These are phyloP conservation scores for Oppia nitens DNA, from an alignment of 1,140 invertebrate species.

Conservation along the genomic window DNA sequence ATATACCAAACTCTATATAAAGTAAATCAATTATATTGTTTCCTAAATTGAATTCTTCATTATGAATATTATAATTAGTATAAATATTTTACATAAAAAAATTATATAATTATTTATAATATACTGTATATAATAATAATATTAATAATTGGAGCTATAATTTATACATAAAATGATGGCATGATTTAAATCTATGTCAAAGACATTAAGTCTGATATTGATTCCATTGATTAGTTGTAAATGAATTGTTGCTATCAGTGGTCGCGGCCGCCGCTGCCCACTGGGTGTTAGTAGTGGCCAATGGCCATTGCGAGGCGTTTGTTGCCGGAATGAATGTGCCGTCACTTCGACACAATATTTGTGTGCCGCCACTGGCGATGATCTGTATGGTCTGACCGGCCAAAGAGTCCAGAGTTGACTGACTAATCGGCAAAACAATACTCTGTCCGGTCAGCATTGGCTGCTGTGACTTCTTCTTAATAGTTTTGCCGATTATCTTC, in stretches of 20 bases:
- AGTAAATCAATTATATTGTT: too few species aligned
- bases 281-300: background rate
- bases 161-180: too few species aligned
- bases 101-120: too few species aligned
- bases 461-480: background rate
- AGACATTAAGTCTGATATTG: background rate
- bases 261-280: too few species aligned
- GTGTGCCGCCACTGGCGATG: background rate
- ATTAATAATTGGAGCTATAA: too few species aligned
- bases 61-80: too few species aligned
- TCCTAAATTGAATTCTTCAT: too few species aligned
- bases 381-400: background rate
- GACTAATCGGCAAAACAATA: background rate
- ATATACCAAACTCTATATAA: too few species aligned
- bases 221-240: background rate
- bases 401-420: background rate
- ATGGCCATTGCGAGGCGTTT: background rate
- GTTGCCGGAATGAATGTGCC: background rate
- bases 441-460: background rate
- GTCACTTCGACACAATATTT: background rate
- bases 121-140: too few species aligned
- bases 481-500: background rate
- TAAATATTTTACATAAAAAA: too few species aligned
- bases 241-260: background rate
- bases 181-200: too few species aligned